Evolutionary conservation across 1,140 invertebrate species (phyloP), one percentile per base, ranked within the genome.

Genomic region (Stenopsyche tienmushanensis): DNA sequence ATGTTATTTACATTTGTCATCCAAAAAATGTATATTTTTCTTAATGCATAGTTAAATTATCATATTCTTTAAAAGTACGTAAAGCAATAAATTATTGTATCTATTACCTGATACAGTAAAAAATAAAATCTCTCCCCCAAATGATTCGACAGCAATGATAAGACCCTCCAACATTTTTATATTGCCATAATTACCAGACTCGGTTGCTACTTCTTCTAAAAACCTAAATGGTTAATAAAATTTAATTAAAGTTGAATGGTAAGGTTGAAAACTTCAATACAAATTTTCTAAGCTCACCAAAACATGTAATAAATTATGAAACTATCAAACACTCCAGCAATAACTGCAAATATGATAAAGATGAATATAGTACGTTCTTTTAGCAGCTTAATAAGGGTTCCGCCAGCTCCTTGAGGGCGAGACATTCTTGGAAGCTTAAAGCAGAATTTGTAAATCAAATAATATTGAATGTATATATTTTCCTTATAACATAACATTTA

Each of bases 291-390:
- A 2, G 76, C 75, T 80, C 78, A 90, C 90, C 89, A 91, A 72
- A 92, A 90, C 75, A 91, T 81, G 71, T 88, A 91, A 71, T 90
- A 91, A 29, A 91, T 86, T 15, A 91, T 83, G 72, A 91, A 90
- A 58, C 89, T 86, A 72, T 91, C 90, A 29, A 90, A 78, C 10
- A 89, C 86, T 5, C 90, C 90, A 5, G 84, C 87, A 1, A 90
- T 79, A 0, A 86, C 83, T 0, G 89, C 86, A 71, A 90, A 92
- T 0, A 80, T 71, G 23, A 91, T 76, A 73, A 91, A 92, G 23
- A 85, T 82, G 0, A 84, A 66, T 1, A 90, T 86, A 0, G 84
- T 75, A 8, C 84, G 84, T 52, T 86, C 78, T 21, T 78, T 82
- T 13, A 91, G 72, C 5, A 91, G 74, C 15, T 81, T 71, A 29